Evolutionary conservation across 1,140 invertebrate species (phyloP).

Genomic region (Apocrypta bakeri): DNA sequence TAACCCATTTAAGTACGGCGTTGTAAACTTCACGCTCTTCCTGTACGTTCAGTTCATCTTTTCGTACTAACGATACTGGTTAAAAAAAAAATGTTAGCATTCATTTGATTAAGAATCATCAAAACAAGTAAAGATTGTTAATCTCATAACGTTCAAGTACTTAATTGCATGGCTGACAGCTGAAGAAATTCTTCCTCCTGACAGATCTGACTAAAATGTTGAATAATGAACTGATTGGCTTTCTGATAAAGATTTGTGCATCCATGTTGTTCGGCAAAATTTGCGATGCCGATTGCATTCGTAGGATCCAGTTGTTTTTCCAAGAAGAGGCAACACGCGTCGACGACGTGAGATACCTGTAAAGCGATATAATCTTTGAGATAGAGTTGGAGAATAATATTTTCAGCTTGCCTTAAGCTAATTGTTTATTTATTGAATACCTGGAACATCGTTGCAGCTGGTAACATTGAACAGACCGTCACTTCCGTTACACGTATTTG

Average conservation of each 20-base stretch:
- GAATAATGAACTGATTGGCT: constrained; percentile 91
- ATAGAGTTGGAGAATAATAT: neutral
- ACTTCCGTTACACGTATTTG: constrained; percentile 91
- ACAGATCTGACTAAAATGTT: constrained; percentile 92
- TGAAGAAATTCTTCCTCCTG: constrained; percentile 94
- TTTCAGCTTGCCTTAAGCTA: neutral
- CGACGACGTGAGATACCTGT: constrained; percentile 90
- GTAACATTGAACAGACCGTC: constrained; percentile 91
- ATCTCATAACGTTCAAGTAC: too few species aligned
- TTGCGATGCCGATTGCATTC: constrained; percentile 94
- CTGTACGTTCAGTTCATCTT: constrained; percentile 92
- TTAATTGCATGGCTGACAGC: constrained; percentile 81
- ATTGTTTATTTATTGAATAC: too few species aligned
- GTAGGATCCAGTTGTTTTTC: constrained; percentile 93
- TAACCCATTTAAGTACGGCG: constrained; percentile 92
- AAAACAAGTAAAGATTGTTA: neutral
- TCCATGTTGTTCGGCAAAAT: constrained; percentile 93
- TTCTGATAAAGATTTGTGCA: constrained; percentile 88
- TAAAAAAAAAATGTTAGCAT: neutral
- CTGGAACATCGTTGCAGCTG: constrained; percentile 96
- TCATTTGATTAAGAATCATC: neutral
- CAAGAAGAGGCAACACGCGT: constrained; percentile 92
- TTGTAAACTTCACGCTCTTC: constrained; percentile 94
- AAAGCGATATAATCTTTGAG: constrained; percentile 1
- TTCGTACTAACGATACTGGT: constrained; percentile 82